Evolutionary conservation across 1,140 invertebrate genomes (phyloP), one percentile per base, ranked within the genome.

Genomic region (Rhagoletis pomonella): DNA sequence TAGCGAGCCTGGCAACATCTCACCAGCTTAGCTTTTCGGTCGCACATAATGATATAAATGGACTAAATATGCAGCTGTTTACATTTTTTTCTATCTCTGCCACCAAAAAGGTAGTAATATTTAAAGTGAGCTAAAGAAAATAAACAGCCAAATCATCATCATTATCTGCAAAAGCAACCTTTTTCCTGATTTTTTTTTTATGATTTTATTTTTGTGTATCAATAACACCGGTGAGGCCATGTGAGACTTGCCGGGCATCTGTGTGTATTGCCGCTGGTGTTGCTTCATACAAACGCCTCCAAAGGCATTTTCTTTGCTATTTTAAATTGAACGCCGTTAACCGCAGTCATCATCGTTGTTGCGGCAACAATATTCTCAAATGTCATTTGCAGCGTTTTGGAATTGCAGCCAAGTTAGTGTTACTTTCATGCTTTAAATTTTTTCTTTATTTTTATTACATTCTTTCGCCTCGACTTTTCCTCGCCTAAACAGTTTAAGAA

Each of bases 271-370:
- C 2, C n/a, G 60, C 4, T 17, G 1, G 60, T 62, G 5, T n/a
- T 2, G 60, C n/a, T 14, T 62, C 17, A 19, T 1, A 19, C 9
- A 81, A 81, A 81, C 17, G 19, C 73, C 44, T 17, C 47, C 47
- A n/a, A 14, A 10, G 29, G 1, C 29, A 29, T 81, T 29, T 55
- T 3, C 42, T 73, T 9, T 55, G n/a, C 60, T n/a, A 62, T 62
- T 62, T 67, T 29, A 81, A 55, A 58, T 29, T 81, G 73, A 55
- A 77, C 73, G 55, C n/a, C 47, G 73, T 77, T 77, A 55, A 77
- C 47, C 73, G 73, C 73, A 77, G 73, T 19, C 44, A 77, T n/a
- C 47, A 55, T n/a, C 9, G 47, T 19, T 42, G 73, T n/a, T 19
- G 14, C 3, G n/a, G 4, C 19, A 17, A 3, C 64, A 17, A 81